Evolutionary conservation across 2,888 invertebrate species (phyloP), one percentile per base, ranked within the genome.

Genomic region (Caenorhabditis panamensis): DNA sequence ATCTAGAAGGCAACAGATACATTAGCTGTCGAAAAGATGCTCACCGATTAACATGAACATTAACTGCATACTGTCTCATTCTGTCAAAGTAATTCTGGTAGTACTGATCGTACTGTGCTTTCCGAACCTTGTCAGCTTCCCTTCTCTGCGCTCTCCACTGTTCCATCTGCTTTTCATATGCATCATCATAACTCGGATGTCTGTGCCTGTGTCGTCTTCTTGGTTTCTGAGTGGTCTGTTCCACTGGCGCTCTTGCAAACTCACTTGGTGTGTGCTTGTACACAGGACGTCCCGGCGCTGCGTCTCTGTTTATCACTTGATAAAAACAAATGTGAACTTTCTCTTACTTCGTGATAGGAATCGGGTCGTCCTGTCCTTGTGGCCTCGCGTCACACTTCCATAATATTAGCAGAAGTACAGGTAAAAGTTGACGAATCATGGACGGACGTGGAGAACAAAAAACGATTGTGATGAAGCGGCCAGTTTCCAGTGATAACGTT

Each of bases 51-150:
- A 82, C 73, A 49, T 83, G 82, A 9, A 79, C 75, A 44, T 82
- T 76, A 0, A 83, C 68, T 2, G 82, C 85, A 56, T 86, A 86
- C 11, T 75, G 75, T 13, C 79, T 58, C 85, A 86, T 83, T 63
- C 80, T 49, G 58, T 84, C 81, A 56, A 86, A 84, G 64, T 86
- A 86, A n/a, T 84, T 63, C 49, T 82, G 79, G 64, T 86, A 86
- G 53, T 83, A 83, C 31, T 72, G 67, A 66, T 86, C 83, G 61
- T 69, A 56, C 36, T 68, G 68, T 18, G 54, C 64, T 20, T 80
- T 69, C 16, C 75, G 51, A n/a, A 41, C 59, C 47, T 41, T 58
- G 20, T 80, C 75, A 4, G 68, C 75, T 37, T 75, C 75, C 24
- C 49, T 69, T 66, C 69, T 20, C 31, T 80, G 80, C 47, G 63